Evolutionary conservation across 2,888 invertebrate genomes (phyloP).

Genomic region (Hirtodrosophila cameraria): DNA sequence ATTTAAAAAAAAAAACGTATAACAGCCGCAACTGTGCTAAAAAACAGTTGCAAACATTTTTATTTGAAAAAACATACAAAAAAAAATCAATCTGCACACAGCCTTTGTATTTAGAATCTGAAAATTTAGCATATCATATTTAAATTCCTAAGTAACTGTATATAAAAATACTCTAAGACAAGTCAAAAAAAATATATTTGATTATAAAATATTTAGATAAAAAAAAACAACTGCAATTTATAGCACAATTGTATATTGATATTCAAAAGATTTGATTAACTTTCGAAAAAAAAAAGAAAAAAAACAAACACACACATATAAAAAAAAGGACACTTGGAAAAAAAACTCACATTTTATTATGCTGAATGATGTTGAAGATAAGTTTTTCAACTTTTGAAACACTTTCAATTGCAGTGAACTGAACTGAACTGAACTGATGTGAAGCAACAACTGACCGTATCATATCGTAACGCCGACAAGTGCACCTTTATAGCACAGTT

Average conservation of each 20-base stretch:
- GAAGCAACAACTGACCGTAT: conserved; percentile 74
- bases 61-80: conserved; percentile 7
- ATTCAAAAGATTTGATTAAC: background rate
- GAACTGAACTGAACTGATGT: conserved; percentile 63
- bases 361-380: conserved; percentile 20
- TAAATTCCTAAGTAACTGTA: too few species aligned
- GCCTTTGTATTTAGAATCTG: too few species aligned
- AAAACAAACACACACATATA: background rate
- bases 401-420: conserved; percentile 52
- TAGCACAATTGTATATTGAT: too few species aligned
- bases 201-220: too few species aligned
- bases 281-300: background rate
- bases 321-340: conserved; percentile 9
- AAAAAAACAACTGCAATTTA: too few species aligned
- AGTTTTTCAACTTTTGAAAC: too few species aligned
- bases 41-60: conserved; percentile 15
- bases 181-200: too few species aligned
- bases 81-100: too few species aligned
- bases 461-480: conserved; percentile 53
- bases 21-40: conserved; percentile 12
- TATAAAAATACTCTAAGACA: too few species aligned
- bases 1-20: background rate
- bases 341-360: conserved; percentile 10
- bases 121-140: too few species aligned
- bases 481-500: conserved; percentile 45